These are phyloP conservation scores for Semicossyphus pulcher DNA, from an alignment of 2,113 vertebrate species.

Conservation along the genomic window DNA sequence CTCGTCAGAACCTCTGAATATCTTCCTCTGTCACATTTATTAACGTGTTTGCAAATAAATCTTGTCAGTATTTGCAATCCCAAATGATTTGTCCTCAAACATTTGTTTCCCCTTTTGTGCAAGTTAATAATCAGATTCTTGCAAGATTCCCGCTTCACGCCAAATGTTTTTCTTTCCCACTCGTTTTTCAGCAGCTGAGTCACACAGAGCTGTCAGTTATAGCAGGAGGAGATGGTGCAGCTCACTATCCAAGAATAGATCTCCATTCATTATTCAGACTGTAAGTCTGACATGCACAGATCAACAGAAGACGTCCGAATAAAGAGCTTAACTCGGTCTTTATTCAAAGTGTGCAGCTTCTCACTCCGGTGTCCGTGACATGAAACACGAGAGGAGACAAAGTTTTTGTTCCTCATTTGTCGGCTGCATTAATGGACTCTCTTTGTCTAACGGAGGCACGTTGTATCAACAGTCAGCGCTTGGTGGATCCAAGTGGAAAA, in stretches of 20 bases:
- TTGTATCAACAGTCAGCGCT: constrained; percentile 10
- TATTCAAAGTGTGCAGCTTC: constrained; percentile 18
- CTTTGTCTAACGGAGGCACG: constrained; percentile 3
- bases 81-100: neutral
- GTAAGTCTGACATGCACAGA: constrained; percentile 12
- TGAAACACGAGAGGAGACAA: too few relatives aligned
- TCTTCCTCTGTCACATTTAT: too few relatives aligned
- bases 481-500: too few relatives aligned
- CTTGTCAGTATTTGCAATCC: neutral
- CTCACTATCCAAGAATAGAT: constrained; percentile 21
- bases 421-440: neutral
- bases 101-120: neutral
- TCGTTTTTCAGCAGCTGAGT: neutral
- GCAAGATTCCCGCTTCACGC: neutral
- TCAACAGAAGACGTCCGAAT: constrained; percentile 18
- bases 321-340: constrained; percentile 11
- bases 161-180: neutral
- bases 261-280: constrained; percentile 45
- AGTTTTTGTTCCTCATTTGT: neutral
- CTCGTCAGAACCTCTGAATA: neutral
- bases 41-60: neutral
- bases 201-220: constrained; percentile 4
- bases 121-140: neutral
- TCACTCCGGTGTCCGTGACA: neutral
- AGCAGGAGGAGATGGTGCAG: neutral